Conservation (phyloP, 2,797 vertebrate species). For the Tiaroga cobitis region DNA sequence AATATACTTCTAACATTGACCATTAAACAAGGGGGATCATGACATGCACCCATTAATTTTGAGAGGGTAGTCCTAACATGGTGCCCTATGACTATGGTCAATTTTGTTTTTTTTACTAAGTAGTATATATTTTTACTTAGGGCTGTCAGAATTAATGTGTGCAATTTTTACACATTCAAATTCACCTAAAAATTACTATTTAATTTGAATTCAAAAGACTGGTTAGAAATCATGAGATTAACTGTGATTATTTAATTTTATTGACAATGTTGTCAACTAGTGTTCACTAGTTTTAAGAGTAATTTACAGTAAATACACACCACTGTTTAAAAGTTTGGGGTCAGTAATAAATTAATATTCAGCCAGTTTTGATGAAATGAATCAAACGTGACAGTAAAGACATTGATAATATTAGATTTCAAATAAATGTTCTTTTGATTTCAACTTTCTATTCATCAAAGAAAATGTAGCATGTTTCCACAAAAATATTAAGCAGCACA, state of each 20-base stretch:
- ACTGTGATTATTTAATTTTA: background rate
- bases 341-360: background rate
- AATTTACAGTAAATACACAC: no score
- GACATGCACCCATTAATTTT: background rate
- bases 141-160: background rate
- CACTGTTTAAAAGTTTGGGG: background rate
- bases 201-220: background rate
- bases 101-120: background rate
- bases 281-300: background rate
- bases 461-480: no score
- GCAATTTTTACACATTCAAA: background rate
- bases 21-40: background rate
- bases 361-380: background rate
- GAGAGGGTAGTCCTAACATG: background rate
- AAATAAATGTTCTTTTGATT: background rate
- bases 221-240: background rate
- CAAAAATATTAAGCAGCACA: no score
- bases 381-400: background rate
- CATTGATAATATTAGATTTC: background rate
- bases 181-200: background rate
- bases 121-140: background rate
- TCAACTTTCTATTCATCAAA: no score
- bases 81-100: background rate
- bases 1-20: background rate
- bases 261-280: background rate